Percentiles rank a stretch among this genome's conserved stretches.
Conservation (phyloP, 1,140 invertebrate species). For the Mercenaria mercenaria region DNA sequence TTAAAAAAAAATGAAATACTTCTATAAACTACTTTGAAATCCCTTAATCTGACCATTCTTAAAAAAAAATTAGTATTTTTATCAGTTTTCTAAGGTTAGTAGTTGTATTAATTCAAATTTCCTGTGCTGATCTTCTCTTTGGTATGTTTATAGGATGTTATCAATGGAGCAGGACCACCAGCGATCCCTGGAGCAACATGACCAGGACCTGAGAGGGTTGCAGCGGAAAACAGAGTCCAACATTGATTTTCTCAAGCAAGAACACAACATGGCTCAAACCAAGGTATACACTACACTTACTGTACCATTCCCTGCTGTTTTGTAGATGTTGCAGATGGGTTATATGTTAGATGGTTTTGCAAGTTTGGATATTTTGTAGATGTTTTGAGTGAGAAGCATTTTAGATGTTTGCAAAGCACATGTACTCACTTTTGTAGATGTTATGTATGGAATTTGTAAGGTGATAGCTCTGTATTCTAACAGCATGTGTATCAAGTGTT, state of each 20-base stretch:
- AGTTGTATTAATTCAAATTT: too few species aligned
- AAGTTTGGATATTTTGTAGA: too few species aligned
- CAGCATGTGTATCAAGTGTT: too few species aligned
- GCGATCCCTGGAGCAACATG: slow-evolving; percentile 74
- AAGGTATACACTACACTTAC: slow-evolving; percentile 76
- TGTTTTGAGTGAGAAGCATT: neutral
- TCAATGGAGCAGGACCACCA: slow-evolving; percentile 79
- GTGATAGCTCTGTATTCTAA: too few species aligned
- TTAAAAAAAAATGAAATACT: too few species aligned
- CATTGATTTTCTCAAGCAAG: slow-evolving; percentile 83
- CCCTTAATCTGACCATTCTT: too few species aligned
- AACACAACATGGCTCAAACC: slow-evolving; percentile 80
- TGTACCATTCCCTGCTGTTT: neutral
- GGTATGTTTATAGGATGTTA: slow-evolving; percentile 26
- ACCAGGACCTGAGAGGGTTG: slow-evolving; percentile 80
- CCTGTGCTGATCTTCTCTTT: too few species aligned
- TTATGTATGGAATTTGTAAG: too few species aligned
- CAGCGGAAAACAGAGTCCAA: slow-evolving; percentile 83
- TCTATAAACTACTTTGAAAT: too few species aligned
- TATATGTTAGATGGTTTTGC: neutral
- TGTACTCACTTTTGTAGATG: too few species aligned
- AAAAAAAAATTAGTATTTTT: too few species aligned
- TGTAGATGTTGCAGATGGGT: neutral
- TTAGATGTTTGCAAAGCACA: neutral
- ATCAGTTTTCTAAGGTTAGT: too few species aligned